phyloP scores from a whole-genome alignment of 2,113 vertebrate species.

The Pitta sordida region DNA sequence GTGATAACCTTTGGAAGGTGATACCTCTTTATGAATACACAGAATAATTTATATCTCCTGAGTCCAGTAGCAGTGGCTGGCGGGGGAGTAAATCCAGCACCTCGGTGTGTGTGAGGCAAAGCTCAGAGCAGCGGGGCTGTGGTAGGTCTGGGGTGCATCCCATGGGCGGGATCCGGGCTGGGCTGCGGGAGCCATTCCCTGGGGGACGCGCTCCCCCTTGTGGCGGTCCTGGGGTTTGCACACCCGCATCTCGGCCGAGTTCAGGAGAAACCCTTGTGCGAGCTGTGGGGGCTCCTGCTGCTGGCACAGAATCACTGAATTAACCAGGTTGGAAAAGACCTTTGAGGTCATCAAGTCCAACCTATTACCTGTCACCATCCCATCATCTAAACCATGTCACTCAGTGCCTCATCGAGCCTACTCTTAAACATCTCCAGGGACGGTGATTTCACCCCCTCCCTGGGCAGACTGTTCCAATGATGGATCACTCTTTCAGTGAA shows the following conservation, averaged over 20 bases:
- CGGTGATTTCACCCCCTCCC: too few species aligned
- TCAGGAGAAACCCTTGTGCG: not conserved
- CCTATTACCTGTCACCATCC: too few species aligned
- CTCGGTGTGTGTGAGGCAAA: not conserved
- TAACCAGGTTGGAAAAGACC: too few species aligned
- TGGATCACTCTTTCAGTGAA: too few species aligned
- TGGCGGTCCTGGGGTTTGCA: not conserved
- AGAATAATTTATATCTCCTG: fast-evolving
- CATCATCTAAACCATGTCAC: too few species aligned
- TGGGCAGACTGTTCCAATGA: too few species aligned
- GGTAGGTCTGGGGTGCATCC: too few species aligned
- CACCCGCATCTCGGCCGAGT: not conserved
- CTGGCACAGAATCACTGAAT: too few species aligned
- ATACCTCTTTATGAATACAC: fast-evolving
- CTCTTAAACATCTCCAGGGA: too few species aligned
- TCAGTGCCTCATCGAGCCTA: too few species aligned
- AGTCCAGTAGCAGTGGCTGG: fast-evolving
- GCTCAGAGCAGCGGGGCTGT: not conserved
- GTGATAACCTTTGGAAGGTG: not conserved
- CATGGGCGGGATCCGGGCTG: too few species aligned
- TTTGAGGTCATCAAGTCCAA: too few species aligned
- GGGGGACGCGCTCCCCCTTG: not conserved
- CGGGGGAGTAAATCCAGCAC: not conserved
- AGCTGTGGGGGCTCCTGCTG: not conserved
- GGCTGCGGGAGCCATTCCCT: not conserved